phyloP scores from a whole-genome alignment of 2,113 vertebrate genomes.

The Hylia prasina region DNA sequence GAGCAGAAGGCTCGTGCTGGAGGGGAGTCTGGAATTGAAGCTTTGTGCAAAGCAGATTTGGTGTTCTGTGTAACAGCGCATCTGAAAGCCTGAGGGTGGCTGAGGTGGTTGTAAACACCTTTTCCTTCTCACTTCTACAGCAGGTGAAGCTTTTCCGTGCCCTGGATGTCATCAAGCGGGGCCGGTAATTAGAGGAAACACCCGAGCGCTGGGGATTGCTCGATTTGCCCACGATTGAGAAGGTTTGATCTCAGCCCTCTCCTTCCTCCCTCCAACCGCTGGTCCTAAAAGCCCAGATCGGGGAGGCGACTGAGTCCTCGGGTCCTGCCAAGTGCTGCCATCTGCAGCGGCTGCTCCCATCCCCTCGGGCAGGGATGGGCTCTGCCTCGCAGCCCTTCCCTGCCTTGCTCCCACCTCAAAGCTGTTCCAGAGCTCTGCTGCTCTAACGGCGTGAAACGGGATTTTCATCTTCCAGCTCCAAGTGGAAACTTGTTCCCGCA shows the following conservation, averaged over 20 bases:
- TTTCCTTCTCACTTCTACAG: neutral
- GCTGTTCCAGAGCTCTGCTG: neutral
- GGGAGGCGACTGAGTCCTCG: fast-evolving
- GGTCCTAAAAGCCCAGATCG: neutral
- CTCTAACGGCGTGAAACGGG: constrained; percentile 16
- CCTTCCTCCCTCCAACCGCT: neutral
- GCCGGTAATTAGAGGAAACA: neutral
- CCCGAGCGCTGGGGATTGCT: neutral
- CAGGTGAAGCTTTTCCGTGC: neutral
- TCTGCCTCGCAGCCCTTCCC: neutral
- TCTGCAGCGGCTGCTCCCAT: neutral
- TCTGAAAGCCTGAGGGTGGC: neutral
- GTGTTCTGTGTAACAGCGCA: neutral
- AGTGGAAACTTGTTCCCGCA: constrained; percentile 21
- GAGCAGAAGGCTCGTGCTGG: neutral
- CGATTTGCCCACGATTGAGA: neutral
- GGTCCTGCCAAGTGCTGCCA: neutral
- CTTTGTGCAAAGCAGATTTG: neutral
- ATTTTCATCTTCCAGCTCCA: constrained; percentile 9
- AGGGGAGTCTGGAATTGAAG: neutral
- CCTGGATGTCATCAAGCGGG: neutral
- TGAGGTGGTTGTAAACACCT: neutral
- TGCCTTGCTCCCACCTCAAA: constrained; percentile 39
- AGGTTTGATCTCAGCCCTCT: neutral
- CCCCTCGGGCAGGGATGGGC: neutral